Base-by-base conservation (phyloP, 1,140 invertebrate genomes). In the Euglossa dilemma region DNA sequence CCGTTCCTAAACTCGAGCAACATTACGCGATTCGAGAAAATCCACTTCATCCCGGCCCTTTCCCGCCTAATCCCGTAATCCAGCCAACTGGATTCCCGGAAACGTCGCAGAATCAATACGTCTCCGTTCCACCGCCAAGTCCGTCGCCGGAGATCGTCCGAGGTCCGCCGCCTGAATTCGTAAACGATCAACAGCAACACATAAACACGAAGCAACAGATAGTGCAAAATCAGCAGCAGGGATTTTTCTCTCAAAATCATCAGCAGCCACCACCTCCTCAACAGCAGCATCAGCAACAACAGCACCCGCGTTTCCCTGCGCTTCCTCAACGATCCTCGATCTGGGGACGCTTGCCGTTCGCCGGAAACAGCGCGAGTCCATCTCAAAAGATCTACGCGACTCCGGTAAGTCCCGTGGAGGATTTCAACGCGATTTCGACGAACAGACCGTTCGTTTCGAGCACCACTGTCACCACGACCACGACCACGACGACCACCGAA, bases 1-100 rank as follows among this genome's bases (percentile, higher is more conserved):
- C 97, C 50, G 95, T 97, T 76, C 96, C 97, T 12, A 97, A 97
- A 93, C 96, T 96, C 80, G 97, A 97, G 93, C 96, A 97, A 86
- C 97, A 97, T 90, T 96, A 93, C 36, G 89, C 94, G 0, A 93
- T 94, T n/a, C 86, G 93, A 71, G 94, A 94, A 81, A 94, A 95
- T 85, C 94, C 93, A 14, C 90, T 91, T 59, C 93, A 94, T 80
- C 93, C 93, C 0, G 93, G 93, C 36, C 94, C 93, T 1, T 94
- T 94, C 82, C 93, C 94, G 18, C 92, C 91, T 18, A 93, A 91
- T 80, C 85, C 90, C 7, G 45, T 85, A 28, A 43, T 87, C 3
- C 81, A 87, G 28, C 36, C 89, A 45, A 71, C 87, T 6, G 63
- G 87, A 36, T 90, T 85, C 20, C 47, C 90, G 0, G 85, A 92